Percentiles rank a stretch among this genome's conserved stretches.
Conservation (phyloP, 2,888 invertebrate species). For the Pandemis cinnamomeana region DNA sequence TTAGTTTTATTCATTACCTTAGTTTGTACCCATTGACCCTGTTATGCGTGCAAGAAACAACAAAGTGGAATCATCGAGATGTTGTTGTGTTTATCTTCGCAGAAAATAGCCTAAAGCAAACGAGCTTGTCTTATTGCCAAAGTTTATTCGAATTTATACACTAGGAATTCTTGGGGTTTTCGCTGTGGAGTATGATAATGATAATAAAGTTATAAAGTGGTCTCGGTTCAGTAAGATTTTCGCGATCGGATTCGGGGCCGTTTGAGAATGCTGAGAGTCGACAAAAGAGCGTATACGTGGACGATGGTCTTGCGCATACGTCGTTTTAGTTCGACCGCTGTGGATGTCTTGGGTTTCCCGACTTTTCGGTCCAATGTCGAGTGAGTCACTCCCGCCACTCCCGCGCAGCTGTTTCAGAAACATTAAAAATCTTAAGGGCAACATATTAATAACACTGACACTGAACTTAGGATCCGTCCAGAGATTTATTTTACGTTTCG, state of each 20-base stretch:
- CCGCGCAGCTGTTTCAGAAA: slow-evolving; percentile 74
- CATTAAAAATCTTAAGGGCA: slow-evolving; percentile 79
- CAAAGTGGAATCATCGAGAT: slow-evolving; percentile 65
- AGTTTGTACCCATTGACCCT: slow-evolving; percentile 56
- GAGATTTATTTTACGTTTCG: slow-evolving; percentile 29
- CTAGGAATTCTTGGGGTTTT: slow-evolving; percentile 59
- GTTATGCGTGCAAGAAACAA: slow-evolving; percentile 61
- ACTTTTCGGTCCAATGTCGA: slow-evolving; percentile 74
- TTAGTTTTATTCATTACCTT: slow-evolving; percentile 49
- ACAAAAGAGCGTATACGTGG: slow-evolving; percentile 7
- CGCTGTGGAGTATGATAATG: slow-evolving; percentile 44
- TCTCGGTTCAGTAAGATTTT: slow-evolving; percentile 55
- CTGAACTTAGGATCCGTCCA: slow-evolving; percentile 53
- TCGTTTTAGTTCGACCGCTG: slow-evolving; percentile 61
- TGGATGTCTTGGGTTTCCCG: slow-evolving; percentile 63
- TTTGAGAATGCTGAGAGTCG: slow-evolving; percentile 15
- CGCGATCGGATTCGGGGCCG: slow-evolving; percentile 70
- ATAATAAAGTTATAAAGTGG: slow-evolving; percentile 47
- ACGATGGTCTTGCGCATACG: slow-evolving; percentile 17
- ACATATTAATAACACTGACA: slow-evolving; percentile 67
- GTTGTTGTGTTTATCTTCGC: slow-evolving; percentile 71
- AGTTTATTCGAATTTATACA: slow-evolving; percentile 64
- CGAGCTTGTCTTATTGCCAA: slow-evolving; percentile 67
- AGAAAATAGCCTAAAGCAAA: slow-evolving; percentile 64
- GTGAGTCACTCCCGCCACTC: slow-evolving; percentile 69